Percentiles rank a stretch among this genome's conserved stretches.
phyloP scores from a whole-genome alignment of 2,888 invertebrate species.

The Druceiella hillmani region DNA sequence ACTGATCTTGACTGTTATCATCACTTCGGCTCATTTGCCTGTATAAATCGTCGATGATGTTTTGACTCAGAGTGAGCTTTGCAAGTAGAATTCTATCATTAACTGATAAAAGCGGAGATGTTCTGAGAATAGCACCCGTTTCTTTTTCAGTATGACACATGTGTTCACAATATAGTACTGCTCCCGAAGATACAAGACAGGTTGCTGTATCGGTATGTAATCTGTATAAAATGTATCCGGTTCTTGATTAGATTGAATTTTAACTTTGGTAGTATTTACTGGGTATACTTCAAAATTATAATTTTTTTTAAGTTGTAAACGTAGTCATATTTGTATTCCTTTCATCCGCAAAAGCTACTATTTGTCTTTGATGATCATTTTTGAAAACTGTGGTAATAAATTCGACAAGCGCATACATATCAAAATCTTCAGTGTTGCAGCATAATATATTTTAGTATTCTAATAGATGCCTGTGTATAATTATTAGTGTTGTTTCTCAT shows the following conservation, averaged over 20 bases:
- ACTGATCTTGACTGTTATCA: not conserved
- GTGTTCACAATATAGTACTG: conserved; percentile 6
- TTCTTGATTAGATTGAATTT: conserved; percentile 4
- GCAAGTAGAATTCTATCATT: not conserved
- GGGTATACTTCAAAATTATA: conserved; percentile 4
- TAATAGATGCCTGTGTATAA: not conserved
- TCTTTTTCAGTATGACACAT: conserved; percentile 4
- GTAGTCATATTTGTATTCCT: conserved; percentile 8
- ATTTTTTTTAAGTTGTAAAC: conserved; percentile 2
- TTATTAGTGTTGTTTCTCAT: too few relatives aligned
- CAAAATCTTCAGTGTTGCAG: not conserved
- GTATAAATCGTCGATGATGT: not conserved
- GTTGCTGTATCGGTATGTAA: conserved; percentile 6
- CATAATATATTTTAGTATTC: not conserved
- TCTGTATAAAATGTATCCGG: conserved; percentile 5
- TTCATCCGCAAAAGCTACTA: conserved; percentile 9
- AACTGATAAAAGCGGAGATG: conserved; percentile 1
- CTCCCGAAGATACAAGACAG: conserved; percentile 5
- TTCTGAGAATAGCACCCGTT: conserved; percentile 1
- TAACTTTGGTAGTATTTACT: conserved; percentile 3
- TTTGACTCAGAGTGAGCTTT: not conserved
- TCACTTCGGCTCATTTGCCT: not conserved
- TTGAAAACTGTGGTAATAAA: not conserved
- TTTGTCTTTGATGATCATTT: conserved; percentile 1
- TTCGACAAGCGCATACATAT: not conserved